These are phyloP conservation scores for Pheosia tremula DNA, from an alignment of 2,888 invertebrate species.

Conservation along the genomic window DNA sequence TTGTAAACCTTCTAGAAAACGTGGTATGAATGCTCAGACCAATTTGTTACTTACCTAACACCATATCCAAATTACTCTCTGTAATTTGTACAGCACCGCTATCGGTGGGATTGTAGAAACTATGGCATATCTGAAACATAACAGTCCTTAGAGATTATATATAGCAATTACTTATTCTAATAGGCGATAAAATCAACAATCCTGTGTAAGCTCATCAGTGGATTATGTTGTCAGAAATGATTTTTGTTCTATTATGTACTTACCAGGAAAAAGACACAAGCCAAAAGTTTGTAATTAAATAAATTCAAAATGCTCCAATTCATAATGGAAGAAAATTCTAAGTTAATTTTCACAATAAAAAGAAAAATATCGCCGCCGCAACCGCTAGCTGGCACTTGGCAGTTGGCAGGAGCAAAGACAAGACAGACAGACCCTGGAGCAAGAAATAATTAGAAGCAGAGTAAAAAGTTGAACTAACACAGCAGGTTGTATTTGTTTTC, in stretches of 20 bases:
- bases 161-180: slow-evolving; percentile 65
- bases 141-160: slow-evolving; percentile 55
- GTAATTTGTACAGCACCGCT: slow-evolving; percentile 93
- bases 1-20: slow-evolving; percentile 28
- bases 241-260: slow-evolving; percentile 38
- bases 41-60: slow-evolving; percentile 87
- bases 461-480: too few species aligned
- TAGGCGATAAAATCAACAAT: slow-evolving; percentile 71
- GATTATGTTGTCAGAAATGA: slow-evolving; percentile 25
- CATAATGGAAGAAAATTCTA: slow-evolving; percentile 46
- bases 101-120: slow-evolving; percentile 90
- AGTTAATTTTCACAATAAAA: slow-evolving; percentile 31
- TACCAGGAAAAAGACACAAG: slow-evolving; percentile 67
- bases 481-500: too few species aligned
- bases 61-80: slow-evolving; percentile 92
- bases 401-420: slow-evolving; percentile 18
- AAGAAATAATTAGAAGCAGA: too few species aligned
- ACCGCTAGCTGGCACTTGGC: slow-evolving; percentile 40
- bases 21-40: slow-evolving; percentile 20
- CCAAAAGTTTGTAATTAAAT: slow-evolving; percentile 58
- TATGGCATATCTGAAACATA: slow-evolving; percentile 79
- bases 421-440: too few species aligned
- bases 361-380: slow-evolving; percentile 44
- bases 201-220: slow-evolving; percentile 38
- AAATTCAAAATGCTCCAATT: slow-evolving; percentile 52